phyloP scores from a whole-genome alignment of 2,113 vertebrate genomes.

The Opisthocomus hoazin region DNA sequence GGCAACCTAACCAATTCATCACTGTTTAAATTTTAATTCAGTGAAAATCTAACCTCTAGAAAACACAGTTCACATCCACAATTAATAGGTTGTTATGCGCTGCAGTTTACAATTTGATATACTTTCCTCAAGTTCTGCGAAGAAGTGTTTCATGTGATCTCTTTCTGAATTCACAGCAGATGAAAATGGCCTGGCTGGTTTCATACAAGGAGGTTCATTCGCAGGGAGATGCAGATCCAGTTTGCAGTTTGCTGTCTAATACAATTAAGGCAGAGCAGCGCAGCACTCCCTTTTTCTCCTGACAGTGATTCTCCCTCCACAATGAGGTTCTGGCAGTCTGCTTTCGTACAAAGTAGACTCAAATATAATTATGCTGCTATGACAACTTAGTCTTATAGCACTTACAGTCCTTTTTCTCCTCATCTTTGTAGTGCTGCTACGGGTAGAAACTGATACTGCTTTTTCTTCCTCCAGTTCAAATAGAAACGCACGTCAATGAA shows the following conservation, averaged over 20 bases:
- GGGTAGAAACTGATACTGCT: neutral
- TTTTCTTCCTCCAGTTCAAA: neutral
- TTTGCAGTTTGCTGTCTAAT: constrained; percentile 35
- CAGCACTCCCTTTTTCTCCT: neutral
- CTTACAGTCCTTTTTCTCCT: neutral
- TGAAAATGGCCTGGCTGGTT: neutral
- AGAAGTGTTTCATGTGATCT: neutral
- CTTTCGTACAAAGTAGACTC: constrained; percentile 19
- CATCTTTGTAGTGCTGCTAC: neutral
- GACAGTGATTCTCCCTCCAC: constrained; percentile 22
- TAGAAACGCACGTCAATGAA: neutral
- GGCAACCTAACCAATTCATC: neutral
- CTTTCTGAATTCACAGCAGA: neutral
- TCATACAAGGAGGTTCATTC: neutral
- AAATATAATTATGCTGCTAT: constrained; percentile 58
- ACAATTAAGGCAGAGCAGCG: neutral
- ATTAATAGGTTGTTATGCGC: neutral
- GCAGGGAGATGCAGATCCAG: neutral
- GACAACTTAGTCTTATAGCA: constrained; percentile 41
- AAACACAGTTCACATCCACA: constrained; percentile 15
- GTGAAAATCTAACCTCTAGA: constrained; percentile 14
- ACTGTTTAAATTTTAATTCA: constrained; percentile 43
- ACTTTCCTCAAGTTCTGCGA: neutral
- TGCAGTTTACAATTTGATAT: neutral
- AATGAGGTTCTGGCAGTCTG: constrained; percentile 40